Conservation (phyloP, 2,797 vertebrate genomes). For the Lateolabrax maculatus region DNA sequence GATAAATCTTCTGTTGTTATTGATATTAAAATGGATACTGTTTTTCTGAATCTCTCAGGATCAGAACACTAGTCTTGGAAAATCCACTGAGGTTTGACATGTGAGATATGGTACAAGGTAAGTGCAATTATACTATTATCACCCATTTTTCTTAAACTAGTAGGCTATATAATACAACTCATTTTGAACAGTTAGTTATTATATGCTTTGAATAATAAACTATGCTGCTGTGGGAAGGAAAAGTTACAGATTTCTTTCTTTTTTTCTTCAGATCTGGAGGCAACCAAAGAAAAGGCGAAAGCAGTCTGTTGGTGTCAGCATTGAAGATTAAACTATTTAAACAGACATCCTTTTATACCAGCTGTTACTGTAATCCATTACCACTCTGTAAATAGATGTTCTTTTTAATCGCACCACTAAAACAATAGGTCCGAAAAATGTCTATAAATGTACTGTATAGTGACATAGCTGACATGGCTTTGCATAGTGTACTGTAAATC, state of each 20-base stretch:
- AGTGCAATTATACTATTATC: not conserved
- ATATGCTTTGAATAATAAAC: not conserved
- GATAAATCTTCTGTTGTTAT: not conserved
- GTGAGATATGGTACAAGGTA: slow-evolving; percentile 27
- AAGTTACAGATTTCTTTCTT: not conserved
- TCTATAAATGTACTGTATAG: slow-evolving; percentile 35
- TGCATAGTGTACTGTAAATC: slow-evolving; percentile 21
- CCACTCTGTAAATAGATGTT: slow-evolving; percentile 63
- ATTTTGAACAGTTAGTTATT: not conserved
- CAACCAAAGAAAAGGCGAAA: not conserved
- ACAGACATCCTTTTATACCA: slow-evolving; percentile 18
- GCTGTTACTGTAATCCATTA: slow-evolving; percentile 53
- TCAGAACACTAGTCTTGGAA: slow-evolving; percentile 66
- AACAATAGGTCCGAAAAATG: slow-evolving; percentile 23
- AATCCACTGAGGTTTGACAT: slow-evolving; percentile 85
- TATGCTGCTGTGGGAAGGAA: not conserved
- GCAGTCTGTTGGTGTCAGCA: not conserved
- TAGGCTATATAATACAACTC: not conserved
- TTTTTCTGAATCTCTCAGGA: slow-evolving; percentile 61
- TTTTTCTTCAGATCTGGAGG: slow-evolving; percentile 51
- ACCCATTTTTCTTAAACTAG: not conserved
- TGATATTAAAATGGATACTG: not conserved
- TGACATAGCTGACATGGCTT: slow-evolving; percentile 23
- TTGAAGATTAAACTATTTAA: slow-evolving; percentile 24
- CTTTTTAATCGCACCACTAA: slow-evolving; percentile 50